Conservation (phyloP, 2,888 invertebrate species). For the Hemistola chrysoprasaria region DNA sequence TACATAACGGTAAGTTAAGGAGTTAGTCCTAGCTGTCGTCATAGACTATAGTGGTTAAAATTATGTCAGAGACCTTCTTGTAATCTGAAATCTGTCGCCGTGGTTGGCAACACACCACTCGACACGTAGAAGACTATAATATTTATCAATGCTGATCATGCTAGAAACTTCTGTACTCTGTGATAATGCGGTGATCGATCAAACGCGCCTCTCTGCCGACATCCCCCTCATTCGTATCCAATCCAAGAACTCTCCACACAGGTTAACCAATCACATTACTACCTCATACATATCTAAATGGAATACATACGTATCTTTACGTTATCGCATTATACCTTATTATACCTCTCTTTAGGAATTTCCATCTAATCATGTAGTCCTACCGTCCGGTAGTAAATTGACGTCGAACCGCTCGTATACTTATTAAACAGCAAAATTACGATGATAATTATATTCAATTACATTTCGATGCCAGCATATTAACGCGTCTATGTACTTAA, state of each 20-base stretch:
- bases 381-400: slow-evolving; percentile 26
- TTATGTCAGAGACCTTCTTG: too few species aligned
- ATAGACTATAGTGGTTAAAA: too few species aligned
- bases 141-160: too few species aligned
- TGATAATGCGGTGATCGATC: slow-evolving; percentile 51
- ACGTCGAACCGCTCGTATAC: slow-evolving; percentile 22
- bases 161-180: slow-evolving; percentile 16
- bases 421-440: slow-evolving; percentile 29
- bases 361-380: slow-evolving; percentile 29
- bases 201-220: slow-evolving; percentile 33
- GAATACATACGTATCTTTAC: too few species aligned
- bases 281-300: slow-evolving; percentile 18
- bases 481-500: slow-evolving; percentile 7
- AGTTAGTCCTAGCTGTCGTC: too few species aligned
- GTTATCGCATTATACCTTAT: slow-evolving; percentile 16
- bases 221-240: slow-evolving; percentile 18
- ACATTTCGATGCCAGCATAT: slow-evolving; percentile 17
- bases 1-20: too few species aligned
- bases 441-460: slow-evolving; percentile 25
- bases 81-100: too few species aligned
- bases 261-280: slow-evolving; percentile 42
- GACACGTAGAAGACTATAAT: too few species aligned
- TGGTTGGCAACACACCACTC: too few species aligned
- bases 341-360: slow-evolving; percentile 17
- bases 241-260: slow-evolving; percentile 28